Conservation (phyloP, 2,113 vertebrate species). For the Bos javanicus region DNA sequence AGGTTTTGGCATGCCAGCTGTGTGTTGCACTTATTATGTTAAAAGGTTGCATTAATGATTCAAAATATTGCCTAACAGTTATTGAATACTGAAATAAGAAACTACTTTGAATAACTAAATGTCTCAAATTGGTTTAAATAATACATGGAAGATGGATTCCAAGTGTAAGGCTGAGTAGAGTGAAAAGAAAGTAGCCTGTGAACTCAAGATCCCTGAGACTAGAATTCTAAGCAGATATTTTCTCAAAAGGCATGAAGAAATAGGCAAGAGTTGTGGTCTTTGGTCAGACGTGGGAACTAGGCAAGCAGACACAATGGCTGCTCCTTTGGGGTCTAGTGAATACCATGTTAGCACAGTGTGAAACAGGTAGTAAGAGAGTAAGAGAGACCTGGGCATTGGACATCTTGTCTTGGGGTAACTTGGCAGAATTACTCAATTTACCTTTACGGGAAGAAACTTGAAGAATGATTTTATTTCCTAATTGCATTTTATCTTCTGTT, state of each 20-base stretch:
- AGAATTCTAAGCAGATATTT: neutral
- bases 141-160: neutral
- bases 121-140: neutral
- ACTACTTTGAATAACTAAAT: neutral
- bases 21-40: neutral
- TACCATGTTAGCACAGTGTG: neutral
- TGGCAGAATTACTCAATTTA: neutral
- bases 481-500: neutral
- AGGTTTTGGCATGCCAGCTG: neutral
- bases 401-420: neutral
- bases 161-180: neutral
- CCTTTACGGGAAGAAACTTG: neutral
- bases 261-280: neutral
- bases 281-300: neutral
- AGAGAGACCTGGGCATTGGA: neutral
- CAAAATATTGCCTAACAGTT: neutral
- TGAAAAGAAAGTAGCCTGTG: neutral
- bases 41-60: neutral
- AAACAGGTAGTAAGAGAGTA: neutral
- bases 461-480: neutral
- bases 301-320: neutral
- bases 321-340: neutral
- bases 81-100: conserved; percentile 5
- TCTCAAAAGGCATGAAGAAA: neutral
- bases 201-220: neutral